Percentiles rank a stretch among this genome's conserved stretches.
Conservation (phyloP, 2,888 invertebrate genomes). For the Cactoblastis cactorum region DNA sequence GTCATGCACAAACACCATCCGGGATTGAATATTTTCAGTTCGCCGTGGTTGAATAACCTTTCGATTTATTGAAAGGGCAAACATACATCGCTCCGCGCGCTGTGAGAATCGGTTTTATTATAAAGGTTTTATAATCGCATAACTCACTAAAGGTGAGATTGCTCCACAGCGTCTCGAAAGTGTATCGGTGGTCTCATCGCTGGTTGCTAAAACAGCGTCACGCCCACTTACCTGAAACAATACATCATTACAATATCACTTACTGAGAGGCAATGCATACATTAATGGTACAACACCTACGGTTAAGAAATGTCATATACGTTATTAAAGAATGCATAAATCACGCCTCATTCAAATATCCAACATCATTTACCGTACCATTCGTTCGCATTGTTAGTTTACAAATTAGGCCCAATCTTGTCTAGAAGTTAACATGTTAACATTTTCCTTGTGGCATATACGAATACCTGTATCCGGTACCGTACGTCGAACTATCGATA, state of each 20-base stretch:
- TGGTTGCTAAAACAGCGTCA: slow-evolving; percentile 44
- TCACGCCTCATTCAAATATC: neutral
- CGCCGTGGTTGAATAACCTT: slow-evolving; percentile 27
- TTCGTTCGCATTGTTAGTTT: neutral
- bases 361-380: neutral
- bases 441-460: slow-evolving; percentile 16
- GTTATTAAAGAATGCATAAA: slow-evolving; percentile 2
- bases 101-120: slow-evolving; percentile 27
- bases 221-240: slow-evolving; percentile 78
- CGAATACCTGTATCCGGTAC: slow-evolving; percentile 14
- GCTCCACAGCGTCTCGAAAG: slow-evolving; percentile 53
- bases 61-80: slow-evolving; percentile 33
- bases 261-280: slow-evolving; percentile 49
- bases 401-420: neutral
- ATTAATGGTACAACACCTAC: slow-evolving; percentile 52
- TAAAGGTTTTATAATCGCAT: slow-evolving; percentile 46
- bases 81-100: slow-evolving; percentile 22
- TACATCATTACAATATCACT: slow-evolving; percentile 74
- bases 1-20: slow-evolving; percentile 8
- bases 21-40: slow-evolving; percentile 15
- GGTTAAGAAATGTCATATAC: slow-evolving; percentile 7
- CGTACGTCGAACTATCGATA: slow-evolving; percentile 29
- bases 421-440: neutral
- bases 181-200: slow-evolving; percentile 57
- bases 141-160: slow-evolving; percentile 49